phyloP scores from a whole-genome alignment of 2,797 vertebrate genomes.

The Notoglanidium macrostoma region DNA sequence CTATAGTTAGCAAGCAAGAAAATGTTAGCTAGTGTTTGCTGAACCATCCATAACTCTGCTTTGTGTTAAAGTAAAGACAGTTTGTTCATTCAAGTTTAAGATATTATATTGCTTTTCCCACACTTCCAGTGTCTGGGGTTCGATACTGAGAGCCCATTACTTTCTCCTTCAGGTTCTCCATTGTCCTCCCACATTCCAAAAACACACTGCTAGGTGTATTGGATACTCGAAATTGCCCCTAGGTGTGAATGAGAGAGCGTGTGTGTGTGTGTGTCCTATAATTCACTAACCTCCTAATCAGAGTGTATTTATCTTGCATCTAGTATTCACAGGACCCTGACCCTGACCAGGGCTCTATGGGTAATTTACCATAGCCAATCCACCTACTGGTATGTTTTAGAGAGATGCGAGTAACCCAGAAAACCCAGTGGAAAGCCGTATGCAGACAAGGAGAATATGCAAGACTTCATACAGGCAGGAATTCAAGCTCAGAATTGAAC shows the following conservation, averaged over 20 bases:
- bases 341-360: background rate
- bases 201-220: background rate
- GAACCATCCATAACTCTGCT: background rate
- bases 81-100: background rate
- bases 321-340: background rate
- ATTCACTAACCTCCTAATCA: slow-evolving; percentile 11
- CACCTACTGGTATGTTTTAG: background rate
- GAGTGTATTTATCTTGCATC: background rate
- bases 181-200: background rate
- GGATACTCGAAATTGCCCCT: background rate
- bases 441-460: background rate
- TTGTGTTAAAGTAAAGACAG: background rate
- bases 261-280: background rate
- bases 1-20: background rate
- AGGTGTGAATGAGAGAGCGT: background rate
- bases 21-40: background rate
- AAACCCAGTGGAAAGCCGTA: background rate
- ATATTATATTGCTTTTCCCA: background rate
- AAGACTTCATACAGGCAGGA: background rate
- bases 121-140: background rate
- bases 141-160: background rate
- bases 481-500: background rate
- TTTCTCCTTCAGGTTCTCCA: background rate
- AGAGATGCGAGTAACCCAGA: background rate
- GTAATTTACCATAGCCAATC: background rate